Base-by-base conservation (phyloP, 2,888 invertebrate species). In the Drosophila multiciliata region DNA sequence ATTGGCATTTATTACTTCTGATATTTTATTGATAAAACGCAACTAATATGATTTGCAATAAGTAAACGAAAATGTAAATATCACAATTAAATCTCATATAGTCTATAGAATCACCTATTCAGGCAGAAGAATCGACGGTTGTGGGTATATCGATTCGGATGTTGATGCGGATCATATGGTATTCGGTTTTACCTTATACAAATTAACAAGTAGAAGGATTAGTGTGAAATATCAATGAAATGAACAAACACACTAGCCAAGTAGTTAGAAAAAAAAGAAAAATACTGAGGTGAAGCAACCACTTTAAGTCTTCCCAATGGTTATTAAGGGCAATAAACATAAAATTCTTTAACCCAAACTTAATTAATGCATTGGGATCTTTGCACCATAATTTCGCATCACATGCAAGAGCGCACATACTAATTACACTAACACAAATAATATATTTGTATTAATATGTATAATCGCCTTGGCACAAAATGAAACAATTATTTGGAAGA, bases 281-380 rank as follows among this genome's bases (percentile, higher is more conserved):
- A 73, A 62, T 3, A 1, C n/a, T 23, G 20, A 45, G 15, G 45
- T 23, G n/a, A 26, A 12, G 11, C 17, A 17, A 26, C 8, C 2
- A n/a, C 7, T n/a, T 53, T 48, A 50, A 48, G 11, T 62, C 17
- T 6, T 35, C 15, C 35, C 55, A 55, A 59, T 75, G 50, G 64
- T 61, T 65, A 45, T 36, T n/a, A 53, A 59, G 32, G 49, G n/a
- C 49, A 63, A 67, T 45, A 49, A 50, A 63, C 71, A 71, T 59
- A 65, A 79, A 67, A 35, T 63, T 42, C 71, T 54, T 36, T 61
- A 63, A 45, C 60, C 54, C 58, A 60, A 45, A 49, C 61, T 66
- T 68, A 80, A 75, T 80, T 66, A 63, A 54, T 36, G 57, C 66
- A 48, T 66, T 68, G 58, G 45, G 55, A 73, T 62, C 55, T 69